phyloP scores from a whole-genome alignment of 2,797 vertebrate genomes.

The Paguma larvata region DNA sequence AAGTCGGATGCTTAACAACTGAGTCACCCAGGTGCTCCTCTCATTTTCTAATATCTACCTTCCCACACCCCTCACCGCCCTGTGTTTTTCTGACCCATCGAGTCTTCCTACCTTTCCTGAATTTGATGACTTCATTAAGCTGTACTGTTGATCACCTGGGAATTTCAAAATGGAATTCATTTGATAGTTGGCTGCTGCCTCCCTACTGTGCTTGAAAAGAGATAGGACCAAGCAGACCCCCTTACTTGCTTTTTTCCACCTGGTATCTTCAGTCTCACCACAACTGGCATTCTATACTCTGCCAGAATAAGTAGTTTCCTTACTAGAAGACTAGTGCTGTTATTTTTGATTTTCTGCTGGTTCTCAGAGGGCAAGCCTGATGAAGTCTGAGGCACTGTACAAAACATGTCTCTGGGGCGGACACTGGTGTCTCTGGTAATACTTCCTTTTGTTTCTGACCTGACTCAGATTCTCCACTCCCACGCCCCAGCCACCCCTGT shows the following conservation, averaged over 20 bases:
- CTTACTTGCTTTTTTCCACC: background rate
- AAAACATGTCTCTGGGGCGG: background rate
- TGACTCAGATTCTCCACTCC: background rate
- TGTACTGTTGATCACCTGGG: background rate
- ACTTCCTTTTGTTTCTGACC: background rate
- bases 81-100: background rate
- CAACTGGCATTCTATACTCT: background rate
- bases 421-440: background rate
- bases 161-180: background rate
- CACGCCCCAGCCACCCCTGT: rapidly evolving
- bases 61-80: background rate
- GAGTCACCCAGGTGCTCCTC: too few relatives aligned
- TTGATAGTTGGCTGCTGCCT: background rate
- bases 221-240: rapidly evolving
- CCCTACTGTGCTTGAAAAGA: background rate
- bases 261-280: background rate
- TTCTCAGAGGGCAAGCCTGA: background rate
- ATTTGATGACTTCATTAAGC: background rate
- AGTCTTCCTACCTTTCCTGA: background rate
- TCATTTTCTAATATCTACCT: background rate
- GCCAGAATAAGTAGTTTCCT: background rate
- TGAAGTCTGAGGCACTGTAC: background rate
- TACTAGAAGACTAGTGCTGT: background rate
- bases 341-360: background rate
- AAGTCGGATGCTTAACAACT: too few relatives aligned